phyloP scores from a whole-genome alignment of 2,888 invertebrate genomes.

The Mongoloraphidia duomilia region DNA sequence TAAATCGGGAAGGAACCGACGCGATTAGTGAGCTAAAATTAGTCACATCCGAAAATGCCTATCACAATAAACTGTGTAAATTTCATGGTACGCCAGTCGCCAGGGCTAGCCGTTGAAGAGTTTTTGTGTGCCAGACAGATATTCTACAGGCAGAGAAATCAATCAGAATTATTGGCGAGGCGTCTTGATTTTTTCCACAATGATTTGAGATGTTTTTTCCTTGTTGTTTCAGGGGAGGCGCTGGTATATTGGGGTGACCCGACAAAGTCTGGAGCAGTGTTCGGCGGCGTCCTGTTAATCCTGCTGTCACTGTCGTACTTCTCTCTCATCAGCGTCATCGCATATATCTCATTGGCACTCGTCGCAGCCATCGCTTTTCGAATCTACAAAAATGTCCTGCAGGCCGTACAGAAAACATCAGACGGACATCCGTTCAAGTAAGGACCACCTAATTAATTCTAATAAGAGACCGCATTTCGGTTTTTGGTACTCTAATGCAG shows the following conservation, averaged over 20 bases:
- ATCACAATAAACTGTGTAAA: no score
- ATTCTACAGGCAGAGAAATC: no score
- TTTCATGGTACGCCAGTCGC: no score
- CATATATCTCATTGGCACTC: constrained; percentile 76
- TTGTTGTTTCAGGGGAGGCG: constrained; percentile 66
- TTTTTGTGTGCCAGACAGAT: no score
- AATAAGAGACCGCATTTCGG: no score
- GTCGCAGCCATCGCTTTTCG: constrained; percentile 84
- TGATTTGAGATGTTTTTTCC: constrained; percentile 8
- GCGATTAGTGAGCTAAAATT: no score
- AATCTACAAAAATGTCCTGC: constrained; percentile 89
- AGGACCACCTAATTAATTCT: constrained; percentile 19
- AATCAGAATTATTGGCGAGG: neutral
- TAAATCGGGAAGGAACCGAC: no score
- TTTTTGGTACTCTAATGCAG: no score
- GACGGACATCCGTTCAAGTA: constrained; percentile 98
- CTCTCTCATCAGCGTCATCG: constrained; percentile 89
- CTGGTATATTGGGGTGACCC: constrained; percentile 97
- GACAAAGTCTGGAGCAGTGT: constrained; percentile 85
- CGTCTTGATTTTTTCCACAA: neutral
- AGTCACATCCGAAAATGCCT: no score
- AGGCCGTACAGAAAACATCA: constrained; percentile 89
- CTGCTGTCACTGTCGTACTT: constrained; percentile 89
- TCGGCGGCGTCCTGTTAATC: constrained; percentile 77
- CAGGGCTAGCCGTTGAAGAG: no score